Conservation (phyloP, 2,113 vertebrate species). For the Indicator maculatus region DNA sequence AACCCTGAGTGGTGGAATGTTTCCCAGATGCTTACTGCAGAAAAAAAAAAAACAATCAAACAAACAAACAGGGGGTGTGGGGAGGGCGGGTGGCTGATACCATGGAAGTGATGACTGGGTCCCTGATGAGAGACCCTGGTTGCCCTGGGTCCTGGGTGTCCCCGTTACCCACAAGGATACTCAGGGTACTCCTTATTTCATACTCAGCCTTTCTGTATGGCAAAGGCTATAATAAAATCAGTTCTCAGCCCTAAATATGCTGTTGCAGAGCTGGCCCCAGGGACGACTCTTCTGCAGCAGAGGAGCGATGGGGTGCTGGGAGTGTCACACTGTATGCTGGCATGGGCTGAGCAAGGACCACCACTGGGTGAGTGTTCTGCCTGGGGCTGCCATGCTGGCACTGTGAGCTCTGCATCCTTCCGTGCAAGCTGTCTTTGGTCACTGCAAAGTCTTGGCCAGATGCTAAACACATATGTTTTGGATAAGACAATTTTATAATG, state of each 20-base stretch:
- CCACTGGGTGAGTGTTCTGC: not conserved
- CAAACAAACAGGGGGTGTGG: too few relatives aligned
- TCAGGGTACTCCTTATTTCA: rapidly evolving
- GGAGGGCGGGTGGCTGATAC: not conserved
- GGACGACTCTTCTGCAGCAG: not conserved
- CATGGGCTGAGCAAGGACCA: not conserved
- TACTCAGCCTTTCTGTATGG: rapidly evolving
- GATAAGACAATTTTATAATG: not conserved
- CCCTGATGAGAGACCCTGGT: not conserved
- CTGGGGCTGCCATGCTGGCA: not conserved
- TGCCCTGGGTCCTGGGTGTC: not conserved
- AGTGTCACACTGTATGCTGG: not conserved
- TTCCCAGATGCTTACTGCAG: not conserved
- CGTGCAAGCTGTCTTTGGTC: not conserved
- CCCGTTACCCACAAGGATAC: rapidly evolving
- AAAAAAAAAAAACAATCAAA: too few relatives aligned
- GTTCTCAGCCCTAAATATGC: not conserved
- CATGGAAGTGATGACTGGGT: not conserved
- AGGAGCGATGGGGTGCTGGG: not conserved
- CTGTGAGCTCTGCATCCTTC: not conserved
- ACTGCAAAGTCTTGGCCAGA: rapidly evolving
- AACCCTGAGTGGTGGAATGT: not conserved
- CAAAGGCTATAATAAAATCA: rapidly evolving
- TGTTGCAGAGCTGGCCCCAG: not conserved
- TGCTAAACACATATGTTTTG: not conserved